Base-by-base conservation (phyloP, 2,888 invertebrate species). In the Eulithis prunata region DNA sequence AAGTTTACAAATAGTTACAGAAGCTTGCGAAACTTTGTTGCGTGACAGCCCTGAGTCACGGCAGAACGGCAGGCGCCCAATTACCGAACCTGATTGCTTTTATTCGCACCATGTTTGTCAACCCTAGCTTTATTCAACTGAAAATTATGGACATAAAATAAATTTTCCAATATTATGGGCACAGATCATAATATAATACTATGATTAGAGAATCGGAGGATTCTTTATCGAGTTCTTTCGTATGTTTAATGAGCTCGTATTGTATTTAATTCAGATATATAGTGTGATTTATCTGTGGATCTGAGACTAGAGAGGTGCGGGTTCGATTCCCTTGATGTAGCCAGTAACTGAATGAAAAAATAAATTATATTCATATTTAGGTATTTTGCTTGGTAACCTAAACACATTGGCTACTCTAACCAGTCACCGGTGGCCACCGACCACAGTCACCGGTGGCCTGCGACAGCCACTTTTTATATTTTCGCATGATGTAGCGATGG, bases 1-100 rank as follows among this genome's bases (percentile, higher is more conserved):
- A 55, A 66, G 32, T 58, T 66, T 43, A 57, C 57, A 52, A 63
- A 57, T 52, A 59, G 56, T 62, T 49, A 13, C 41, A 32, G 43
- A 66, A 52, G 28, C n/a, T 56, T 13, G 49, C n/a, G 36, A 49
- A 55, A 45, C 32, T 14, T 36, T 45, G 52, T 56, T n/a, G 55
- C 53, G 64, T 64, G 70, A n/a, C 70, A 72, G 46, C 74, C 72
- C 71, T 71, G 58, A 63, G 60, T 57, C 53, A 32, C 60, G 53
- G 56, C 58, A 64, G 69, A 66, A 63, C 66, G 62, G 70, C 41
- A 46, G 66, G 62, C 68, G 62, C 67, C 78, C 82, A 81, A 81
- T 81, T 79, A 78, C 71, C 68, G 69, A 66, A 73, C 75, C 78
- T 83, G 83, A 85, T 84, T 83, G 85, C 78, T 80, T 81, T 83